Conservation (phyloP, 2,888 invertebrate species). For the Brachyopa scutellaris region DNA sequence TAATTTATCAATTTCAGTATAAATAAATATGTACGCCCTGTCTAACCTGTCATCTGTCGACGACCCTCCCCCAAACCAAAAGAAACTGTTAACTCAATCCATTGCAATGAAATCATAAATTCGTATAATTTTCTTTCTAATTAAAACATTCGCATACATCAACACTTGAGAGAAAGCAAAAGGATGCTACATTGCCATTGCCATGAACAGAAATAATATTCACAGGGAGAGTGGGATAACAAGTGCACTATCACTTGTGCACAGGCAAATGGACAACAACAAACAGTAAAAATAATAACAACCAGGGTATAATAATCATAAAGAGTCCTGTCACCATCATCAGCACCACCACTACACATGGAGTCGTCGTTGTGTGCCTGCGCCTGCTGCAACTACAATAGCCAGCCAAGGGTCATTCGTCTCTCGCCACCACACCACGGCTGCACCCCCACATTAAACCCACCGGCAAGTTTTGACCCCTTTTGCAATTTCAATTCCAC, state of each 20-base stretch:
- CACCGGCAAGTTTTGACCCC: conserved; percentile 25
- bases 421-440: conserved; percentile 32
- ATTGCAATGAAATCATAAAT: conserved; percentile 41
- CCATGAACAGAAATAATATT: too few relatives aligned
- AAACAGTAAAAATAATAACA: conserved; percentile 63
- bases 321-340: conserved; percentile 67
- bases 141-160: conserved; percentile 62
- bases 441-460: conserved; percentile 43
- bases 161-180: conserved; percentile 27
- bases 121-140: conserved; percentile 42
- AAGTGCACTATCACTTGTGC: conserved; percentile 58
- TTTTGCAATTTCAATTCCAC: conserved; percentile 58
- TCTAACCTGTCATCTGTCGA: too few relatives aligned
- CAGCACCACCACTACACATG: conserved; percentile 39
- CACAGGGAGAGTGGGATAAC: conserved; percentile 15
- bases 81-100: neutral
- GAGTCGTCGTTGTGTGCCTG: conserved; percentile 18
- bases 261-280: conserved; percentile 58
- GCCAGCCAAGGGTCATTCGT: conserved; percentile 67
- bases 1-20: too few relatives aligned
- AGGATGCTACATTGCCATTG: conserved; percentile 4
- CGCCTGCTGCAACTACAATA: conserved; percentile 34
- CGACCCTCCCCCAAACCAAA: neutral
- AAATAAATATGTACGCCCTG: too few relatives aligned
- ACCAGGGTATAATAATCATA: conserved; percentile 64